Evolutionary conservation across 2,888 invertebrate species (phyloP).

Genomic region (Nephrocerus scutellatus): DNA sequence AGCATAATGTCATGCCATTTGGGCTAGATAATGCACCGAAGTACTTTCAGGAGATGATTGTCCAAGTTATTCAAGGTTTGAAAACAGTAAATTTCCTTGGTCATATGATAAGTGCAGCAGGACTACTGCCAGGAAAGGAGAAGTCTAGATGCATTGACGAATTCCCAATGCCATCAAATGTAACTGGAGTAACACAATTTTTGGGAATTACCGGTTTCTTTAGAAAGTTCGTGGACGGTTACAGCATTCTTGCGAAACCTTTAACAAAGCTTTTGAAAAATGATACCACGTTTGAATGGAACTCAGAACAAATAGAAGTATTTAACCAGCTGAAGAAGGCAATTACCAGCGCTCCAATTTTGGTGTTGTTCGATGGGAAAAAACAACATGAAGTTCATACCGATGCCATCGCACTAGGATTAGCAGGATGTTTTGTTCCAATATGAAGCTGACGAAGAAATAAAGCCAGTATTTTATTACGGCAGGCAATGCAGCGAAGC

Average conservation of each 20-base stretch:
- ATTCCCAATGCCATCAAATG: constrained; percentile 12
- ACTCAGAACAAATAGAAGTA: constrained; percentile 8
- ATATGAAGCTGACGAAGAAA: too few species aligned
- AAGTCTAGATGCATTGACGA: constrained; percentile 16
- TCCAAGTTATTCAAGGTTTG: constrained; percentile 6
- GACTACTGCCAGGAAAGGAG: constrained; percentile 10
- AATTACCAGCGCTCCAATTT: constrained; percentile 7
- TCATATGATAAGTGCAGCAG: constrained; percentile 10
- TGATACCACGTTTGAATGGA: constrained; percentile 13
- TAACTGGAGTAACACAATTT: constrained; percentile 12
- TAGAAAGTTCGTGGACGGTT: constrained; percentile 11
- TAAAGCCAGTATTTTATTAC: constrained; percentile 7
- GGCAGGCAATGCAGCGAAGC: constrained; percentile 5
- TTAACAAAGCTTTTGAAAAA: constrained; percentile 18
- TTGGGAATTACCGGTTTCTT: constrained; percentile 15
- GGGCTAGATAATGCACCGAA: constrained; percentile 34
- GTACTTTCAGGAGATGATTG: constrained; percentile 31
- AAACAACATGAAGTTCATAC: constrained; percentile 12
- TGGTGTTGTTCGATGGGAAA: constrained; percentile 5
- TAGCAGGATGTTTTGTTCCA: constrained; percentile 7
- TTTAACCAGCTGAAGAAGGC: constrained; percentile 7
- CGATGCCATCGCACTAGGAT: constrained; percentile 4
- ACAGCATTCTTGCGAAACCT: constrained; percentile 8
- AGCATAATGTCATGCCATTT: constrained; percentile 34
- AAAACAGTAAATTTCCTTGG: constrained; percentile 12